Base-by-base conservation (phyloP, 92 coral and sea anemone genomes). In the Zoanthus sociatus region DNA sequence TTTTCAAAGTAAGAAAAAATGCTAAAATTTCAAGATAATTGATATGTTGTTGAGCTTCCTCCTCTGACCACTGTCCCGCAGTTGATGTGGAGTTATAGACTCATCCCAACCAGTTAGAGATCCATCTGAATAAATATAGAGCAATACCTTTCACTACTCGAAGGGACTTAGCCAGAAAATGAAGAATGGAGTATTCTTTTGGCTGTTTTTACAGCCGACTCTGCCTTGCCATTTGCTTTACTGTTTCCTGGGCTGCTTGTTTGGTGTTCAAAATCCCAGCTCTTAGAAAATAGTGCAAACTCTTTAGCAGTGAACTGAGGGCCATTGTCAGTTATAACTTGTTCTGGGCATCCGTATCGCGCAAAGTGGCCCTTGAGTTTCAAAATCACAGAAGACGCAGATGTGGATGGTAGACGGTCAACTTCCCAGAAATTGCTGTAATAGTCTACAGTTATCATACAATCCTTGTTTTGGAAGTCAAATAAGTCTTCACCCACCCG, bases 81-180 rank as follows among this genome's bases (percentile, higher is more conserved):
- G 90, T 84, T 78, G 79, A 15, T 18, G 32, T 79, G 26, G 26
- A 26, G 26, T 26, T 26, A 26, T 26, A 26, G 26, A 0, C 7
- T 75, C 82, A 13, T 89, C 93, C 90, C 88, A 90, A 12, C 88
- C 90, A 61, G 85, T 64, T 20, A 64, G 73, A 30, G 93, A 83
- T 18, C 91, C 93, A 87, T 87, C 89, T 37, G 83, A 76, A 73
- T 72, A 83, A 14, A 91, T 18, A n/a, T n/a, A n/a, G n/a, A n/a
- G n/a, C n/a, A n/a, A n/a, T n/a, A n/a, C n/a, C n/a, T n/a, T n/a
- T n/a, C n/a, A n/a, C n/a, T n/a, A n/a, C n/a, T n/a, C n/a, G n/a
- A n/a, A n/a, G n/a, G n/a, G n/a, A n/a, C n/a, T n/a, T n/a, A n/a
- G n/a, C n/a, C n/a, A n/a, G n/a, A n/a, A n/a, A n/a, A n/a, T n/a